Evolutionary conservation across 2,888 invertebrate species (phyloP).

Genomic region (Crossocerus cetratus): DNA sequence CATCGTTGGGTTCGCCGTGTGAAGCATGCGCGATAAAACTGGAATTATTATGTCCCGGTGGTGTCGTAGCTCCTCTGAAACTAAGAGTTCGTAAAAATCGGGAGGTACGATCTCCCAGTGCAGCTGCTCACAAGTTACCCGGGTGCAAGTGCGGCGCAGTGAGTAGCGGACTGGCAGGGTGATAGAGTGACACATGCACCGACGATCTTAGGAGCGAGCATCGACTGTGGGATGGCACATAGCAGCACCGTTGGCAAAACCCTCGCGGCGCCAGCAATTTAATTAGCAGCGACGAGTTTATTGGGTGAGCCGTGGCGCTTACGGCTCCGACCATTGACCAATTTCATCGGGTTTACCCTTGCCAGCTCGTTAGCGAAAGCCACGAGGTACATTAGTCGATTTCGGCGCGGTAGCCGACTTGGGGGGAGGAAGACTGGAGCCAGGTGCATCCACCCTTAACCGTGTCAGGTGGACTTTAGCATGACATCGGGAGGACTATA

Average conservation of each 20-base stretch:
- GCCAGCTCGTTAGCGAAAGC: conserved; percentile 49
- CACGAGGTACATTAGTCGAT: conserved; percentile 33
- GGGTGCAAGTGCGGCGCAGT: background rate
- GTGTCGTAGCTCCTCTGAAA: conserved; percentile 1
- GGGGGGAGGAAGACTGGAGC: conserved; percentile 4
- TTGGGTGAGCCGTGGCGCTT: conserved; percentile 57
- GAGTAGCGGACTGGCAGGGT: conserved; percentile 11
- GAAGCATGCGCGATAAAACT: background rate
- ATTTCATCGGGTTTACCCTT: conserved; percentile 60
- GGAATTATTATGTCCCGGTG: background rate
- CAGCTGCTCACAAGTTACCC: too few species aligned
- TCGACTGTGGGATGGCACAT: conserved; percentile 32
- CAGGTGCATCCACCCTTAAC: conserved; percentile 51
- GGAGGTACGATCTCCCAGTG: too few species aligned
- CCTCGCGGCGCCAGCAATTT: conserved; percentile 49
- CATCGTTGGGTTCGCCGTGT: background rate
- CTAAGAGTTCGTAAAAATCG: conserved; percentile 1
- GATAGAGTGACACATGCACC: background rate
- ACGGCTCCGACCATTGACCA: conserved; percentile 60
- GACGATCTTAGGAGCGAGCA: conserved; percentile 44
- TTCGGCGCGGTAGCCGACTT: background rate
- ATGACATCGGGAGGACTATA: conserved; percentile 29
- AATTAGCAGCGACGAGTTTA: conserved; percentile 53
- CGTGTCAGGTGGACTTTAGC: conserved; percentile 49
- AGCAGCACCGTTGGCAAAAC: conserved; percentile 16